These are phyloP conservation scores for Catamblyrhynchus diadema DNA, from an alignment of 2,797 vertebrate genomes.

Conservation along the genomic window DNA sequence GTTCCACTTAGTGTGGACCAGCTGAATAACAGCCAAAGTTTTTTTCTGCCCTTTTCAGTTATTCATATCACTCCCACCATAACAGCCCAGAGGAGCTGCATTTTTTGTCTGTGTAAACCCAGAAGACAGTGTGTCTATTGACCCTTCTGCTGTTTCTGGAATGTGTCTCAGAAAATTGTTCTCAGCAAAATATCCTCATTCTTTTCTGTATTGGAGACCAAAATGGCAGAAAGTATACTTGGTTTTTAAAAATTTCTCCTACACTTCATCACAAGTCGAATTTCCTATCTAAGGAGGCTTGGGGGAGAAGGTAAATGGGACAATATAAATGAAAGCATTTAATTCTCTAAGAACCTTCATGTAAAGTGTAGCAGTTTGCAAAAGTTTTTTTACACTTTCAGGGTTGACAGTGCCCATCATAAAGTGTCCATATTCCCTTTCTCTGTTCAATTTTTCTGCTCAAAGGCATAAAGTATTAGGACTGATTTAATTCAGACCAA, in stretches of 20 bases:
- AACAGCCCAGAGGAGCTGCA: conserved; percentile 29
- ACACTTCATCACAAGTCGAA: neutral
- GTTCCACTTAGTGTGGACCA: conserved; percentile 14
- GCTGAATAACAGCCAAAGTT: conserved; percentile 18
- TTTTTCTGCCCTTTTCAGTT: conserved; percentile 57
- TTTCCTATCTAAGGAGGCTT: neutral
- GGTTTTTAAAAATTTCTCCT: neutral
- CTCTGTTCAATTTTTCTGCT: neutral
- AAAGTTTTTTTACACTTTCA: neutral
- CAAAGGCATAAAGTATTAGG: neutral
- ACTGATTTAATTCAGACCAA: neutral
- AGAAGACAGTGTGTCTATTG: conserved; percentile 53
- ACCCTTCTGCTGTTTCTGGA: conserved; percentile 55
- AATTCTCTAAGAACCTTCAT: neutral
- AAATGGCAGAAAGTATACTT: neutral
- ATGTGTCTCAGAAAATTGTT: conserved; percentile 36
- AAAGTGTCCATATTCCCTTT: neutral
- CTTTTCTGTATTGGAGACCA: neutral
- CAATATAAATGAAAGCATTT: neutral
- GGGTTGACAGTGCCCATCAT: neutral
- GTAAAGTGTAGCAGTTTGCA: neutral
- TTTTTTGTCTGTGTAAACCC: conserved; percentile 61
- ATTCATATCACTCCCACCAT: conserved; percentile 42
- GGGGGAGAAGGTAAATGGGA: neutral
- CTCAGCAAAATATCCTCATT: conserved; percentile 21